Evolutionary conservation across 2,113 vertebrate genomes (phyloP), one percentile per base, ranked within the genome.

Genomic region (Puffinus mauretanicus): DNA sequence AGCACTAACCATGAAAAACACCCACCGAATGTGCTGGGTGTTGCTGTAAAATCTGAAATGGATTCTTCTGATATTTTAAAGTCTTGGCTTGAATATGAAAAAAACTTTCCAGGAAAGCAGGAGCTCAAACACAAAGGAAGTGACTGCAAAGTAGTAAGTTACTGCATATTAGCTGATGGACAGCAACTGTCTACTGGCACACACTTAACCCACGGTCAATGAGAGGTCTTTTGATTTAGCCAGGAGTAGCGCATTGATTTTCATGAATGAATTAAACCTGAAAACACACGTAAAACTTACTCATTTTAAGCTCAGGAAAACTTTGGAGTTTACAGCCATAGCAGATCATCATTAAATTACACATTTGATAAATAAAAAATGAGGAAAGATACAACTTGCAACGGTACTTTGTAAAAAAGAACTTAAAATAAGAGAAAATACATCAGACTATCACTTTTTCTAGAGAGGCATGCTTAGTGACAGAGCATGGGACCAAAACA

Each of bases 301-400:
- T 79, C 93, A 64, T 89, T 93, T 87, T 49, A 88, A 94, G 34
- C 78, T 93, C 52, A 82, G 30, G 58, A 76, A 90, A 93, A 87
- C 38, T 77, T 69, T 6, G 40, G 54, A 62, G 27, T 69, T 88
- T 51, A 86, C 38, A 67, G 34, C 1, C 5, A 69, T 7, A 77
- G 57, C 30, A 79, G 69, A 64, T 55, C 36, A 83, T 49, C 17
- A 65, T 72, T 90, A 90, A 77, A 49, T 79, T 52, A 93, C 11
- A 36, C 8, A 73, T 42, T 25, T 32, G 40, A 90, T 82, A 91
- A 92, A 92, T 81, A 82, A 96, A 84, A 95, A 79, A 82, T 49
- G 34, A 87, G 52, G 34, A 19, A 66, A 67, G 47, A 62, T 30
- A 67, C 16, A 62, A 81, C 0, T 29, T 80, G 30, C 36, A 65